Base-by-base conservation (phyloP, 2,888 invertebrate genomes). In the Lamellibrachia columna region DNA sequence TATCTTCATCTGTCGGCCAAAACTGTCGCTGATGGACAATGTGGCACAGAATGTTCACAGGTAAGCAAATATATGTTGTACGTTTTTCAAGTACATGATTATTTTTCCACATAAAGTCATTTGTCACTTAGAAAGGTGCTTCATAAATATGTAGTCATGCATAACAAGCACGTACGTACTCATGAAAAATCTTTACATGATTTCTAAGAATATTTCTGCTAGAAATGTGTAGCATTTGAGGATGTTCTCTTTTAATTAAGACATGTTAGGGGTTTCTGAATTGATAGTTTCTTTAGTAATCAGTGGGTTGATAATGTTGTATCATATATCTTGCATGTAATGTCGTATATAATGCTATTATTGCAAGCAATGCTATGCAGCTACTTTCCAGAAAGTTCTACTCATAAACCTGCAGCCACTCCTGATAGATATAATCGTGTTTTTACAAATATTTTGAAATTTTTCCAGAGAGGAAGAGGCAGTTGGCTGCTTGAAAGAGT, bases 1-100 rank as follows among this genome's bases (percentile, higher is more conserved):
- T 28, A 98, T 99, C 94, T 99, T 99, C 96, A 98, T 99, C 93
- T 97, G 98, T 1, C 97, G 99, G 93, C 98, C 99, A 0, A 98
- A 98, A 94, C 97, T 98, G 8, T 97, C 97, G 91, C 97, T 98
- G 1, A 99, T 99, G 98, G 98, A 99, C 94, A 97, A 98, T 92
- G 97, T 98, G 92, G 98, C 98, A 22, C 98, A 98, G 95, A 98
- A 98, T 97, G 97, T 98, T 92, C 97, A 97, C 94, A 97, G 97
- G 97, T 97, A 95, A 95, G 98, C 98, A 94, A 98, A 98, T 96
- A 97, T 99, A 95, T 90, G 40, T 9, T 90, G 40, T 15, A 90
- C 11, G n/a, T 15, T 15, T 52, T 91, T 52, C 3, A 53, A 22
- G 91, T 91, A 0, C 28, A 6, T 91, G 55, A 40, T 40, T 40